phyloP scores from a whole-genome alignment of 1,140 invertebrate species.

The Dufourea novaeangliae region DNA sequence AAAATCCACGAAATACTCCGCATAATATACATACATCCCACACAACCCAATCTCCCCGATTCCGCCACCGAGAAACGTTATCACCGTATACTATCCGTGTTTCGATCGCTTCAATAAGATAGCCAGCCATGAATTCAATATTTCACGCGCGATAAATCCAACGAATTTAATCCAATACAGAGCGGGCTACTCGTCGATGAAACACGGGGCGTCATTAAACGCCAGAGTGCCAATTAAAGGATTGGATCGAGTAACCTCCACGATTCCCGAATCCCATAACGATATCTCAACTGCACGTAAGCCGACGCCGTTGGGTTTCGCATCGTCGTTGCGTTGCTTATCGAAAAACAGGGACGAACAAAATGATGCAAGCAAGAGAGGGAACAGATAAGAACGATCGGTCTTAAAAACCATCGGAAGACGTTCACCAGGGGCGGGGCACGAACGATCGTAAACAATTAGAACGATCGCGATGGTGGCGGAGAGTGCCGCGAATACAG shows the following conservation, averaged over 20 bases:
- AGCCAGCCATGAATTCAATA: neutral
- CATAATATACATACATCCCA: neutral
- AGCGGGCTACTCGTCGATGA: slow-evolving; percentile 6
- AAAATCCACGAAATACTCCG: neutral
- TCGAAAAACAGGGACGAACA: neutral
- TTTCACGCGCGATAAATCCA: neutral
- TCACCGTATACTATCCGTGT: neutral
- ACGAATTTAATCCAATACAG: neutral
- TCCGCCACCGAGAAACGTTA: neutral
- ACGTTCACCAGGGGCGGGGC: neutral
- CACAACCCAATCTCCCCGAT: neutral
- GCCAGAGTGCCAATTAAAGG: slow-evolving; percentile 4
- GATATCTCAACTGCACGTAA: slow-evolving; percentile 12
- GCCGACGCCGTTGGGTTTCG: neutral
- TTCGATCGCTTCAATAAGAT: neutral
- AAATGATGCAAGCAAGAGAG: too few relatives aligned
- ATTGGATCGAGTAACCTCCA: slow-evolving; percentile 21
- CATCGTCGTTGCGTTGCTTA: neutral
- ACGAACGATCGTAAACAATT: slow-evolving; percentile 40
- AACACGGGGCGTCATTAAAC: slow-evolving; percentile 9
- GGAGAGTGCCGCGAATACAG: slow-evolving; percentile 15
- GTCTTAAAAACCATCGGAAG: neutral
- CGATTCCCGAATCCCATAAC: slow-evolving; percentile 22
- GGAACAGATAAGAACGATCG: neutral
- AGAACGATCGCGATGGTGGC: slow-evolving; percentile 17